phyloP scores from a whole-genome alignment of 2,888 invertebrate species.

The Ochropacha duplaris region DNA sequence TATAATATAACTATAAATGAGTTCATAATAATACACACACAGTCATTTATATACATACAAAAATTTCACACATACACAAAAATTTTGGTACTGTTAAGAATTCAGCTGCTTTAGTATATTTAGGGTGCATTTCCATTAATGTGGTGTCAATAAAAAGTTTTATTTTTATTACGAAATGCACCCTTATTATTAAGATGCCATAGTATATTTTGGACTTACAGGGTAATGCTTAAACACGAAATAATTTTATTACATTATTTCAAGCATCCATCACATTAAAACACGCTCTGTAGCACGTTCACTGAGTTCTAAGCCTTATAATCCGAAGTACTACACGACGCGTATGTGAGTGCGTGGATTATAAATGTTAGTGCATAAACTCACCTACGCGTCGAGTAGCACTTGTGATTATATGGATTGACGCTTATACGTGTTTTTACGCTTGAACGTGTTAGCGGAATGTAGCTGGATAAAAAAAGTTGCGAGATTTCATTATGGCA shows the following conservation, averaged over 20 bases:
- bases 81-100: background rate
- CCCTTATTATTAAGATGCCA: background rate
- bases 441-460: background rate
- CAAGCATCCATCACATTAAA: too few relatives aligned
- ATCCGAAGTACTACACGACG: too few relatives aligned
- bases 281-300: too few relatives aligned
- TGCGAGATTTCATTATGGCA: background rate
- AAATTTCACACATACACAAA: background rate
- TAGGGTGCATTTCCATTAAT: background rate
- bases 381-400: too few relatives aligned
- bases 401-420: too few relatives aligned
- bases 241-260: too few relatives aligned
- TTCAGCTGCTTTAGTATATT: background rate
- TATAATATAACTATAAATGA: background rate
- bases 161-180: too few relatives aligned
- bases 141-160: background rate
- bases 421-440: too few relatives aligned
- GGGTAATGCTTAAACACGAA: too few relatives aligned
- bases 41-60: background rate
- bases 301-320: too few relatives aligned
- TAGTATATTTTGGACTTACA: background rate
- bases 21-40: background rate
- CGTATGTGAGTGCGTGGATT: too few relatives aligned
- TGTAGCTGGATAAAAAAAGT: background rate
- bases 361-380: too few relatives aligned